Evolutionary conservation across 2,797 vertebrate genomes (phyloP), one percentile per base, ranked within the genome.

Genomic region (Gymnocypris eckloni): DNA sequence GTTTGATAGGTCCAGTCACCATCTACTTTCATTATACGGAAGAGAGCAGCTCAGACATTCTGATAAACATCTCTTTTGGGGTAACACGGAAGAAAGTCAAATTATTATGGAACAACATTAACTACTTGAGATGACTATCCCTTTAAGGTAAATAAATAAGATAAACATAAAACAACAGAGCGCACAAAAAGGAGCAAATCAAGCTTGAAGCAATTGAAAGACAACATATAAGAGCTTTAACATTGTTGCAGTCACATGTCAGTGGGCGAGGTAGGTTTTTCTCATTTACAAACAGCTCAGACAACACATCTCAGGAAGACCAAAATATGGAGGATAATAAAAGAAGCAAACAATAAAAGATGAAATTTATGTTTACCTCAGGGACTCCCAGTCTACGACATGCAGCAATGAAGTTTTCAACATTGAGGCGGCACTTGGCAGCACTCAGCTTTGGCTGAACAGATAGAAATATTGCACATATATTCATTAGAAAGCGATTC

Each of bases 311-410:
- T 83, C 28, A 77, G 45, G 25, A 84, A 77, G 48, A 41, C 10
- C 54, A 37, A 78, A 43, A 78, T 54, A 43, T 2, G 12, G 22
- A 78, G n/a, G 22, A 69, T 77, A 54, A 79, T 12, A 61, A 20
- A 15, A 33, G 25, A 45, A 78, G 50, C 48, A 25, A 77, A 43
- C 22, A 56, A 84, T 70, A 79, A 70, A 79, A 84, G 22, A 67
- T 43, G 16, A 41, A 25, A 41, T 78, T 22, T 54, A 20, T 64
- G 84, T 52, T 90, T 94, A 98, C 97, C 97, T 98, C 96, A 0
- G 97, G 93, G 50, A 98, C 93, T 16, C 97, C 97, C 84, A 98
- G 93, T 88, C 94, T 97, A 10, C 96, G 96, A 88, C 97, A 97
- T 20, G 97, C 97, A 22, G 93, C 69, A 12, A 97, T 89, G 92